Conservation (phyloP, 2,113 vertebrate genomes). For the Cheilinus undulatus region DNA sequence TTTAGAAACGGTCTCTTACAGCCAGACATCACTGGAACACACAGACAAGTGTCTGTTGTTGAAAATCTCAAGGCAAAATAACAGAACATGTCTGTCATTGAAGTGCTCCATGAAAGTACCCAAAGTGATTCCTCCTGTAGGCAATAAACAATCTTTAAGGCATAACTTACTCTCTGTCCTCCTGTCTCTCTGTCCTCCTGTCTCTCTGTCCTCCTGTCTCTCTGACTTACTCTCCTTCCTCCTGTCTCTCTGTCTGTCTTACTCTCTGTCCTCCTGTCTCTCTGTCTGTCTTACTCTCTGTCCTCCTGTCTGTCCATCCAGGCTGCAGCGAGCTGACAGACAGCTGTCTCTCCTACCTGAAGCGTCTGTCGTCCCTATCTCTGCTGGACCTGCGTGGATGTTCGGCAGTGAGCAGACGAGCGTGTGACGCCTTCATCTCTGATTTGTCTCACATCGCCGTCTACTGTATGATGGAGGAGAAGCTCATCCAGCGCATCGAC, state of each 20-base stretch:
- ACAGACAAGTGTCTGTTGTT: no score
- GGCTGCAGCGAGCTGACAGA: conserved; percentile 96
- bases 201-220: no score
- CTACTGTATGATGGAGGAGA: conserved; percentile 97
- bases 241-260: not conserved
- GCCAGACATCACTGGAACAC: no score
- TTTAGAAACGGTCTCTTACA: no score
- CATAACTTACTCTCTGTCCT: no score
- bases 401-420: conserved; percentile 90
- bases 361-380: conserved; percentile 90
- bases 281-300: not conserved
- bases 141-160: no score
- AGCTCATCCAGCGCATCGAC: conserved; percentile 94
- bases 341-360: conserved; percentile 91
- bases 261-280: not conserved
- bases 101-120: no score
- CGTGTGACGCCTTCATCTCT: conserved; percentile 96
- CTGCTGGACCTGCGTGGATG: conserved; percentile 95
- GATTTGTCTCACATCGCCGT: conserved; percentile 93
- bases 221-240: not conserved
- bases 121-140: no score
- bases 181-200: no score
- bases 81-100: no score
- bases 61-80: no score
- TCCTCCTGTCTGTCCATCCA: conserved; percentile 67